phyloP scores from a whole-genome alignment of 2,888 invertebrate species.

The Tuberolachnus salignus region DNA sequence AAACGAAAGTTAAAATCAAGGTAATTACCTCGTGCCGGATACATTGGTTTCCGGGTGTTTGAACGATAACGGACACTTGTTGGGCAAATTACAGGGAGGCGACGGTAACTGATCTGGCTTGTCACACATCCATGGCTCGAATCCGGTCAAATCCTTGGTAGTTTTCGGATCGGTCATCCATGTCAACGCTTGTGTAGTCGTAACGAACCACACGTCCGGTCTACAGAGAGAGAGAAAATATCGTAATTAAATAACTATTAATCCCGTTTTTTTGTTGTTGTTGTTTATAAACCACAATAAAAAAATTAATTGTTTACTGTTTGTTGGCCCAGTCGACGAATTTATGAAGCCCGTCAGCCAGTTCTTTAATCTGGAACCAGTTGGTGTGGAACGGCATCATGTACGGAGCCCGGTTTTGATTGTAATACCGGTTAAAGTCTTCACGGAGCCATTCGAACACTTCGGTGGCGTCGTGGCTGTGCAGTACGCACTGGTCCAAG shows the following conservation, averaged over 20 bases:
- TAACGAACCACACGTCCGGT: slow-evolving; percentile 85
- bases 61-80: slow-evolving; percentile 83
- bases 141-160: slow-evolving; percentile 71
- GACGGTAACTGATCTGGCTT: slow-evolving; percentile 73
- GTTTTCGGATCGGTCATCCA: slow-evolving; percentile 89
- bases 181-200: slow-evolving; percentile 84
- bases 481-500: slow-evolving; percentile 88
- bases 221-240: slow-evolving; percentile 67
- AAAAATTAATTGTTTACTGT: slow-evolving; percentile 65
- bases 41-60: slow-evolving; percentile 77
- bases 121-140: slow-evolving; percentile 82
- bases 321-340: slow-evolving; percentile 82
- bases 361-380: slow-evolving; percentile 90
- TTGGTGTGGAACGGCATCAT: slow-evolving; percentile 97
- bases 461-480: slow-evolving; percentile 80
- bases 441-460: slow-evolving; percentile 88
- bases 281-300: no score
- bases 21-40: slow-evolving; percentile 71
- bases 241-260: not conserved
- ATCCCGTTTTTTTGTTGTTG: no score
- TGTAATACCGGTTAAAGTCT: slow-evolving; percentile 71
- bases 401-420: slow-evolving; percentile 85
- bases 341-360: slow-evolving; percentile 81
- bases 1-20: no score
- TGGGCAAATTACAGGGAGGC: slow-evolving; percentile 78